Evolutionary conservation across 2,797 vertebrate species (phyloP).

Genomic region (Hippopotamyrus pictus): DNA sequence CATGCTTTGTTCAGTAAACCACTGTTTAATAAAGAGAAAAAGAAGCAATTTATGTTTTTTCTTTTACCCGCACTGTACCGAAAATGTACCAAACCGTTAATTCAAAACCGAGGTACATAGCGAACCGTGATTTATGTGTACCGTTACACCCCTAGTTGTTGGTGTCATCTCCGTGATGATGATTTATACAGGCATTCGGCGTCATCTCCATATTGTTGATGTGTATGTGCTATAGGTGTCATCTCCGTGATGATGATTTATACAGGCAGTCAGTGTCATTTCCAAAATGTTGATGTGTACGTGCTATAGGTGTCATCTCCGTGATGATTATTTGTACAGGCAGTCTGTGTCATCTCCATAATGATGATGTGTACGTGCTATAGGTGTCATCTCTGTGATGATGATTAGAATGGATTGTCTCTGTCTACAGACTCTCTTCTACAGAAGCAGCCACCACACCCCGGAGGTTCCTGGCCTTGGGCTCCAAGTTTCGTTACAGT

Average conservation of each 20-base stretch:
- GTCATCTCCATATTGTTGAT: too few species aligned
- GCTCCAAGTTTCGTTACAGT: conserved; percentile 97
- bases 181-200: too few species aligned
- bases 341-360: not conserved
- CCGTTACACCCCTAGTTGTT: too few species aligned
- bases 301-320: not conserved
- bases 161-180: too few species aligned
- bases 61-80: not conserved
- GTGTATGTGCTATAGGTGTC: not conserved
- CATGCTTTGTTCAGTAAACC: too few species aligned
- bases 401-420: not conserved
- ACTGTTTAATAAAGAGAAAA: not conserved
- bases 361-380: not conserved
- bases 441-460: conserved; percentile 87
- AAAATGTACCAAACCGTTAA: not conserved
- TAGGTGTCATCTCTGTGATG: not conserved
- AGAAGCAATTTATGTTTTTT: not conserved
- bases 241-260: not conserved
- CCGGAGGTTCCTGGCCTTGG: conserved; percentile 82
- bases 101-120: not conserved
- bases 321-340: not conserved
- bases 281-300: not conserved
- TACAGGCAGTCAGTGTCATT: not conserved
- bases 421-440: conserved; percentile 74
- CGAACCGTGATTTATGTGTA: not conserved